phyloP scores from a whole-genome alignment of 2,797 vertebrate genomes.

The Lacerta viridis region DNA sequence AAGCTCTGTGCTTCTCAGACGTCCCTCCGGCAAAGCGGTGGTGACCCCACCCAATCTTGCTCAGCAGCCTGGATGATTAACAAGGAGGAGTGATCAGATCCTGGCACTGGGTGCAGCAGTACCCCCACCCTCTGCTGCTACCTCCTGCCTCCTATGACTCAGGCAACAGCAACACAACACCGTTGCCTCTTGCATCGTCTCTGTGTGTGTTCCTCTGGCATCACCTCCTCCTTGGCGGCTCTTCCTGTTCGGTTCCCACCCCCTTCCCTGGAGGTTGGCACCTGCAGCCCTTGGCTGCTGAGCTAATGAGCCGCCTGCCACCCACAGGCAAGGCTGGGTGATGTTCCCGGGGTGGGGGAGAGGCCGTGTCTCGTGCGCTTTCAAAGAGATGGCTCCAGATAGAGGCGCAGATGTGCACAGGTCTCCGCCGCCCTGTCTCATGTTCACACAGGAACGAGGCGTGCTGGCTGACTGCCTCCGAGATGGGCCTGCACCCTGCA shows the following conservation, averaged over 20 bases:
- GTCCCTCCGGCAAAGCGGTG: no score
- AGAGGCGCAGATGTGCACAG: not conserved
- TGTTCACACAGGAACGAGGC: not conserved
- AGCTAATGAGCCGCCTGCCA: conserved; percentile 17
- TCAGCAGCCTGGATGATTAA: not conserved
- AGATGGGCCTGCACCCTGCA: no score
- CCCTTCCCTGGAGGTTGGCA: not conserved
- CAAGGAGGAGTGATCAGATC: not conserved
- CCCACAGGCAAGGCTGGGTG: not conserved
- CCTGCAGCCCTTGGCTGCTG: not conserved
- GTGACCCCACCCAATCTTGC: not conserved
- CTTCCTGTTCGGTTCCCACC: not conserved
- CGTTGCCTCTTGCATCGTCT: no score
- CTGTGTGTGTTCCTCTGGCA: not conserved
- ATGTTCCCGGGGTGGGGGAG: conserved; percentile 10
- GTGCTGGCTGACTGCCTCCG: not conserved
- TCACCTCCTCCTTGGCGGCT: not conserved
- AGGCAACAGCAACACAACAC: not conserved
- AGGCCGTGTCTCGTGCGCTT: not conserved
- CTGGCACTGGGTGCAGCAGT: not conserved
- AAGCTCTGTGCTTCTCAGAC: not conserved
- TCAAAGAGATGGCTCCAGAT: not conserved
- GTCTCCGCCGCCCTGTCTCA: not conserved
- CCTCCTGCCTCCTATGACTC: not conserved
- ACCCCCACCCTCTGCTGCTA: not conserved